Evolutionary conservation across 2,113 vertebrate genomes (phyloP).

Genomic region (Clarias macrocephalus): DNA sequence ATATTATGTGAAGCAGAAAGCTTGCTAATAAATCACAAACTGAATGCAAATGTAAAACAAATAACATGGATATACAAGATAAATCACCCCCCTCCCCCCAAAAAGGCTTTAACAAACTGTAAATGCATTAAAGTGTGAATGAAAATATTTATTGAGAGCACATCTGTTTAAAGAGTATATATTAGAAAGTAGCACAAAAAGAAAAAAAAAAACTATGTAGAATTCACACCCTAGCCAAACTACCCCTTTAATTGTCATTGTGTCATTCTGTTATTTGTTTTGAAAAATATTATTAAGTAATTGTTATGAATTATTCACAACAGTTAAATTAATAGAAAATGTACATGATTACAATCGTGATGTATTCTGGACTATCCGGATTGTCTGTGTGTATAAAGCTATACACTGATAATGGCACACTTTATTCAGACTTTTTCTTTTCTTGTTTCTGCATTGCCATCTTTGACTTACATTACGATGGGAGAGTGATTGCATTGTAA

Average conservation of each 20-base stretch:
- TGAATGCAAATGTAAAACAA: conserved; percentile 9
- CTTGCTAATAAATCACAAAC: conserved; percentile 10
- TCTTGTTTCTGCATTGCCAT: too few relatives aligned
- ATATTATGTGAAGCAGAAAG: conserved; percentile 13
- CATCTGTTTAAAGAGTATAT: not conserved
- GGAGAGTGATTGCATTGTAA: too few relatives aligned
- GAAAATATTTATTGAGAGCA: not conserved
- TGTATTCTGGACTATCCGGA: not conserved
- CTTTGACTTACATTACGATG: too few relatives aligned
- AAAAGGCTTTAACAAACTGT: conserved; percentile 4
- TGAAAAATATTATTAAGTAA: not conserved
- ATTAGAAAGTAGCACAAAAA: too few relatives aligned
- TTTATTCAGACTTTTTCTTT: too few relatives aligned
- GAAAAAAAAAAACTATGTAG: too few relatives aligned
- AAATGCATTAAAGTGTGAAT: not conserved
- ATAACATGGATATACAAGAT: not conserved
- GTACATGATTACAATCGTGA: not conserved
- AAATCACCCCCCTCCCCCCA: too few relatives aligned
- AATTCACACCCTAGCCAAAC: not conserved
- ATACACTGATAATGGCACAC: too few relatives aligned
- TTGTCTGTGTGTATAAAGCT: too few relatives aligned
- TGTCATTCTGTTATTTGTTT: not conserved
- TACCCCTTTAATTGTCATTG: too few relatives aligned
- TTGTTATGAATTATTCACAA: not conserved
- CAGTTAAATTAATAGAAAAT: not conserved